Base-by-base conservation (phyloP, 2,113 vertebrate species). In the Holacanthus passer region DNA sequence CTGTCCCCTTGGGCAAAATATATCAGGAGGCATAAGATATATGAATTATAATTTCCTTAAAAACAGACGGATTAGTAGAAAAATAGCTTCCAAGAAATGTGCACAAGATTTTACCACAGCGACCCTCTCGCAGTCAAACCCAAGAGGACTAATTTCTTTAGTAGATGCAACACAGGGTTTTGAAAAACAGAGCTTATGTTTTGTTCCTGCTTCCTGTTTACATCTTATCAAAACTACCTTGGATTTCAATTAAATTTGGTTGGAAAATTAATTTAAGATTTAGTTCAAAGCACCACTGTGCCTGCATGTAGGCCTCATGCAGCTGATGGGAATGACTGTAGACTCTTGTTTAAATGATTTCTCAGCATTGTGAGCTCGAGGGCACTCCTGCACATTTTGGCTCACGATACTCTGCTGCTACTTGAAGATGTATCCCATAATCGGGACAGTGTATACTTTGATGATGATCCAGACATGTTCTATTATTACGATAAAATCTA, bases 1-100 rank as follows among this genome's bases (percentile, higher is more conserved):
- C 35, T n/a, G n/a, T 58, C 14, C 35, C 72, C 48, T 31, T 5
- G 59, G n/a, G 58, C 6, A 67, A 79, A 86, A 87, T 56, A 63
- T 29, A 74, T 65, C 32, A 66, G 14, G 48, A 24, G 22, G 31
- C 35, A 48, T 55, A 37, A 56, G 20, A 50, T 70, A 75, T 58
- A 84, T n/a, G 20, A 56, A 55, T 22, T 2, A 32, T 50, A 8
- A 84, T 53, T 67, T 81, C 31, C 31, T 68, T 56, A 29, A 73
- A 37, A 64, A 60, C 24, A 43, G 50, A 65, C 47, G 55, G 12
- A 53, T 41, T 59, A 48, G 16, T 9, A 29, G 45, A 14, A 50
- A 58, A 75, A 31, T 31, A 24, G 8, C 29, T 73, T 66, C 47
- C 29, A 48, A 48, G 63, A 73, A 64, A 24, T 41, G 20, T 22